Percentiles rank a stretch among this genome's conserved stretches.
phyloP scores from a whole-genome alignment of 2,888 invertebrate genomes.

The Neria commutata region DNA sequence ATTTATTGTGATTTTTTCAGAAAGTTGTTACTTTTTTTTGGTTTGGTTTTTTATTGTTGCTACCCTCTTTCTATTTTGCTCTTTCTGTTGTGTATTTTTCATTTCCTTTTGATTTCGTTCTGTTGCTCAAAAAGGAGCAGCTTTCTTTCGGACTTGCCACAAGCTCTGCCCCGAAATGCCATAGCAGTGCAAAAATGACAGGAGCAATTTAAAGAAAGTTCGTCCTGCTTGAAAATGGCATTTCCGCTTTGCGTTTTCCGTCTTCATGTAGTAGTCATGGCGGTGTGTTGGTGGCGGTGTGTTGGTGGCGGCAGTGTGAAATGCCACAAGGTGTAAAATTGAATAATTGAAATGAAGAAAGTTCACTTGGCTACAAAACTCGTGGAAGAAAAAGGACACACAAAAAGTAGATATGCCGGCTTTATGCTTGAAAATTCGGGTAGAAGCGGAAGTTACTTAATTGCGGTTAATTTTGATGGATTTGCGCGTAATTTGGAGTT shows the following conservation, averaged over 20 bases:
- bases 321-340: constrained; percentile 57
- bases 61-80: neutral
- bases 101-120: neutral
- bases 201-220: neutral
- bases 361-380: neutral
- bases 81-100: neutral
- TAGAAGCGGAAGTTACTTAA: constrained; percentile 43
- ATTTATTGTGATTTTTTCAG: neutral
- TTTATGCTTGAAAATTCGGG: too few relatives aligned
- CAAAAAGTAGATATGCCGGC: neutral
- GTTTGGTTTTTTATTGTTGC: neutral
- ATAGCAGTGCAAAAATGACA: neutral
- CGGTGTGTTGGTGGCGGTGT: neutral
- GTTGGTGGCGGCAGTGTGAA: constrained; percentile 29
- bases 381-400: neutral
- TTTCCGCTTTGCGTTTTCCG: neutral
- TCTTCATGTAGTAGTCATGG: neutral
- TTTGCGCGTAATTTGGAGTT: constrained; percentile 50
- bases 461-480: constrained; percentile 58
- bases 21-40: neutral
- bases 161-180: neutral
- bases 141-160: neutral
- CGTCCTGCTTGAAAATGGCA: neutral
- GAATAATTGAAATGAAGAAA: constrained; percentile 52
- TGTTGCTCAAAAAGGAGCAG: neutral